phyloP scores from a whole-genome alignment of 2,113 vertebrate species.

The Cyanoramphus novaezelandiae region DNA sequence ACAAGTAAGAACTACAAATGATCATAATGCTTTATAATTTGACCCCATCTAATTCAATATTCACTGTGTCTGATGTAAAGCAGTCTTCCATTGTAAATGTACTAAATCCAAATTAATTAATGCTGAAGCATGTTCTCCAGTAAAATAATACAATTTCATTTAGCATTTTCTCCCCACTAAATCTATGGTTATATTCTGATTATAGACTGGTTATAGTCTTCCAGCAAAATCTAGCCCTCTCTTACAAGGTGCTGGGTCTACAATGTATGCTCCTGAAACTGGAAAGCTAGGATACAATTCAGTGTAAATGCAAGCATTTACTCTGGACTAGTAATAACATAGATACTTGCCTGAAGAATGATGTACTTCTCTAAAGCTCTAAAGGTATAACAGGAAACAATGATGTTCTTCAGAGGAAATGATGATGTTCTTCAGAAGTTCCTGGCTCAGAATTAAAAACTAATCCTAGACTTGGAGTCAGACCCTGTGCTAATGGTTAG shows the following conservation, averaged over 20 bases:
- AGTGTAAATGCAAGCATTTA: not conserved
- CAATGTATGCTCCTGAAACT: not conserved
- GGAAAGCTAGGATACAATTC: not conserved
- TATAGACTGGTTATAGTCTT: not conserved
- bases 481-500: not conserved
- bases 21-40: not conserved
- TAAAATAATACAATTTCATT: not conserved
- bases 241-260: not conserved
- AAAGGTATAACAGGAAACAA: not conserved
- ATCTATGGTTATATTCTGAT: not conserved
- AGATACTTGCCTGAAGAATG: conserved; percentile 1
- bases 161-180: not conserved
- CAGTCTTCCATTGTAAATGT: not conserved
- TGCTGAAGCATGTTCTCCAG: not conserved
- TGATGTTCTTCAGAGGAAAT: not conserved
- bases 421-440: not conserved
- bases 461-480: not conserved
- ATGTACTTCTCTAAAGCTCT: not conserved
- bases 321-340: not conserved
- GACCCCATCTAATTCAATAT: conserved; percentile 8
- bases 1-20: not conserved
- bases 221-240: not conserved
- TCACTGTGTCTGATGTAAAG: not conserved
- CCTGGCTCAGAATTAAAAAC: not conserved
- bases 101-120: conserved; percentile 18